These are phyloP conservation scores for Andrena minutula DNA, from an alignment of 2,888 invertebrate genomes.

Conservation along the genomic window DNA sequence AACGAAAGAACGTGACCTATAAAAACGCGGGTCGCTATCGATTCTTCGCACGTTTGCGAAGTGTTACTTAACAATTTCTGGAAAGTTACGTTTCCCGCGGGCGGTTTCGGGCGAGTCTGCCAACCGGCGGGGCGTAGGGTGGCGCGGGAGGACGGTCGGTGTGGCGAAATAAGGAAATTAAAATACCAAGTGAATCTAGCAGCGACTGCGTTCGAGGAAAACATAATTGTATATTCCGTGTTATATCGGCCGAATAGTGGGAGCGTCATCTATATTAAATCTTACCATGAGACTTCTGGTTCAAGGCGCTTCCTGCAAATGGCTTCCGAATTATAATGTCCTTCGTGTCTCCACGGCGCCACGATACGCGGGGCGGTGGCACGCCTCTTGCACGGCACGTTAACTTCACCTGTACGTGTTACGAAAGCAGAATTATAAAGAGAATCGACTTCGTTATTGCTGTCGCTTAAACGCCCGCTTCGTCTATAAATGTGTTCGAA, in stretches of 20 bases:
- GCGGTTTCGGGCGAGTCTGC: conserved; percentile 20
- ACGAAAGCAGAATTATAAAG: conserved; percentile 72
- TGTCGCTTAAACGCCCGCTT: conserved; percentile 28
- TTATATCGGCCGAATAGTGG: conserved; percentile 56
- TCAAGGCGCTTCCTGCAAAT: conserved; percentile 72
- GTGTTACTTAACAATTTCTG: conserved; percentile 39
- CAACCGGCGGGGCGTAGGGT: background rate
- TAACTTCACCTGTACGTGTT: conserved; percentile 84
- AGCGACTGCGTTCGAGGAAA: conserved; percentile 19
- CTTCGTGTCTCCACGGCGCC: conserved; percentile 93
- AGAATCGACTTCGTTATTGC: conserved; percentile 69
- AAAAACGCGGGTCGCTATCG: conserved; percentile 18
- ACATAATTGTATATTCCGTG: conserved; percentile 59
- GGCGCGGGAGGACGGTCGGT: background rate
- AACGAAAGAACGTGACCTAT: conserved; percentile 8
- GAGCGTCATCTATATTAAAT: conserved; percentile 67
- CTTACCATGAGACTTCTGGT: conserved; percentile 79
- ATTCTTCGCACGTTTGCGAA: conserved; percentile 18
- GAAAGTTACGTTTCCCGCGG: conserved; percentile 44
- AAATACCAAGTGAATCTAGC: conserved; percentile 50
- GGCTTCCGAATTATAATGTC: conserved; percentile 92
- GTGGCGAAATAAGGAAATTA: conserved; percentile 60
- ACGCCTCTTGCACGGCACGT: conserved; percentile 91
- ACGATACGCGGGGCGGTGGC: conserved; percentile 92
- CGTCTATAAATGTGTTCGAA: conserved; percentile 56